Conservation (phyloP, 1,140 invertebrate genomes). For the Gyrodactylus bullatarudis region DNA sequence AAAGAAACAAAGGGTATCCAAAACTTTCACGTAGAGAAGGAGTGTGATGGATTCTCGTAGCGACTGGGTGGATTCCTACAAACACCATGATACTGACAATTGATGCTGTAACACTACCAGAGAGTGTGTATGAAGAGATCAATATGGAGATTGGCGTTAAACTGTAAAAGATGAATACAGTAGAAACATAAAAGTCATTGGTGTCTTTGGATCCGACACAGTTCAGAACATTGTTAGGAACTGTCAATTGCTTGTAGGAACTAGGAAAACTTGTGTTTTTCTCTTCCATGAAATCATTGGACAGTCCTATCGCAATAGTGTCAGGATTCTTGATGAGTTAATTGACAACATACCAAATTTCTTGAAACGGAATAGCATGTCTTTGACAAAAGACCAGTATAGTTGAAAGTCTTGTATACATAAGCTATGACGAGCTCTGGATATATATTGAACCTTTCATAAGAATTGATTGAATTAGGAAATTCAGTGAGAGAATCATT, state of each 20-base stretch:
- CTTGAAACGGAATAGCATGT: neutral
- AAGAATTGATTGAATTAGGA: constrained; percentile 38
- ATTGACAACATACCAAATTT: neutral
- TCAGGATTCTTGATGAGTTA: too few species aligned
- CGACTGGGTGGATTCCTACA: constrained; percentile 14
- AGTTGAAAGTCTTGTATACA: neutral
- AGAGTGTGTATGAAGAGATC: neutral
- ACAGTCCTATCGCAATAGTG: too few species aligned
- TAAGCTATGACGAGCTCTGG: constrained; percentile 32
- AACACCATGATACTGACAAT: constrained; percentile 7
- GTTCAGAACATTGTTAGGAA: neutral
- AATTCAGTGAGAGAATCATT: constrained; percentile 41
- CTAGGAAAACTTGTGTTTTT: too few species aligned
- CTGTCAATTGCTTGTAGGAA: too few species aligned
- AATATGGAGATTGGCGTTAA: constrained; percentile 22
- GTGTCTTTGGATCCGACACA: constrained; percentile 30
- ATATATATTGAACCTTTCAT: constrained; percentile 41
- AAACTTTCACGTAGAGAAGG: constrained; percentile 46
- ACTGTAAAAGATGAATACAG: constrained; percentile 31
- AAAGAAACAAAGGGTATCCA: constrained; percentile 32
- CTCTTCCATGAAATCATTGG: too few species aligned
- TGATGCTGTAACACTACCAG: constrained; percentile 6
- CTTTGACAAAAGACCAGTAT: neutral
- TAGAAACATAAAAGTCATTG: constrained; percentile 36
- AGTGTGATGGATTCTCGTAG: constrained; percentile 44